These are phyloP conservation scores for Xylophagus ater DNA, from an alignment of 2,888 invertebrate genomes.

Conservation along the genomic window DNA sequence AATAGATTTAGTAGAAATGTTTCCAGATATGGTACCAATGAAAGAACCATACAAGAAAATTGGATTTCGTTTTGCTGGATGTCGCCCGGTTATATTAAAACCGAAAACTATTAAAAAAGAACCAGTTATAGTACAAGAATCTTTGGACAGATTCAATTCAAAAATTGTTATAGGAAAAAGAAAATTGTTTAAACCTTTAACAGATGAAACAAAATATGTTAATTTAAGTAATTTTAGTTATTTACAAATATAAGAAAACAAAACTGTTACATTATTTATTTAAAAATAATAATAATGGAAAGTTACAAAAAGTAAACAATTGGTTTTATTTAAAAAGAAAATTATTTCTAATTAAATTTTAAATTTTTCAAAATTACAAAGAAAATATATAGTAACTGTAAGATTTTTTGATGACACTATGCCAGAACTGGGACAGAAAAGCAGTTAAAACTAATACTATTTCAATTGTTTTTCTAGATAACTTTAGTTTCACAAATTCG, in stretches of 20 bases:
- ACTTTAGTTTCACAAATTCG: too few species aligned
- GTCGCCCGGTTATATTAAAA: slow-evolving; percentile 31
- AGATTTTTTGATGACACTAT: too few species aligned
- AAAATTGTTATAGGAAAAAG: slow-evolving; percentile 32
- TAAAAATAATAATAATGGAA: too few species aligned
- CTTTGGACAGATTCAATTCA: slow-evolving; percentile 10
- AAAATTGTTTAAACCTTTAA: slow-evolving; percentile 32
- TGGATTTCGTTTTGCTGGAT: slow-evolving; percentile 35
- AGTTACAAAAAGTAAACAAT: too few species aligned
- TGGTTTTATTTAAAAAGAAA: too few species aligned
- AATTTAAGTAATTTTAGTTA: slow-evolving; percentile 28
- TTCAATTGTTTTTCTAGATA: too few species aligned
- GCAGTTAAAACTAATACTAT: too few species aligned
- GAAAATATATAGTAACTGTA: too few species aligned
- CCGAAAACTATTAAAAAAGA: slow-evolving; percentile 19
- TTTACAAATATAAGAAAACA: slow-evolving; percentile 23
- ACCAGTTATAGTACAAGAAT: slow-evolving; percentile 5
- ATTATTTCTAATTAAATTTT: too few species aligned
- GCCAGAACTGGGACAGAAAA: too few species aligned
- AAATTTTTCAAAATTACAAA: too few species aligned
- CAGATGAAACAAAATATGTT: slow-evolving; percentile 26
- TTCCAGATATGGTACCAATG: slow-evolving; percentile 28
- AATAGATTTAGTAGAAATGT: slow-evolving; percentile 11
- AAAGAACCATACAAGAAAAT: slow-evolving; percentile 26
- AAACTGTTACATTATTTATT: too few species aligned